Conservation (phyloP, 2,888 invertebrate species). For the Tuta absoluta region DNA sequence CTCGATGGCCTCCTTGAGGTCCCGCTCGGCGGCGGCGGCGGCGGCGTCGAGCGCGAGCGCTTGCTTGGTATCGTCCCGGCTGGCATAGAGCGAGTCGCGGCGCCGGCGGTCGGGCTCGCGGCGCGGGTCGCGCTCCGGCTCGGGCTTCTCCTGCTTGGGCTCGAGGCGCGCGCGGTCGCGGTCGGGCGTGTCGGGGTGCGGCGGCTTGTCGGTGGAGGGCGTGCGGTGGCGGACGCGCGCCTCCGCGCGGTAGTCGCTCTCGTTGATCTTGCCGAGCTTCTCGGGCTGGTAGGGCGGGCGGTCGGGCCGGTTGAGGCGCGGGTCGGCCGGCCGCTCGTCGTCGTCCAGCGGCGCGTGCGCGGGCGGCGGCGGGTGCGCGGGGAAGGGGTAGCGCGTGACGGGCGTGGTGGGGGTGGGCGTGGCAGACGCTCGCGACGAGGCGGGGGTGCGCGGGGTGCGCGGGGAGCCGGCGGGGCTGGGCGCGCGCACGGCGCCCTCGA, state of each 20-base stretch:
- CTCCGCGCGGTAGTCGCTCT: conserved; percentile 52
- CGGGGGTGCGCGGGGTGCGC: conserved; percentile 82
- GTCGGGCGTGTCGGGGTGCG: conserved; percentile 42
- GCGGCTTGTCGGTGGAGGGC: conserved; percentile 52
- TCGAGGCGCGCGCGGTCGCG: conserved; percentile 48
- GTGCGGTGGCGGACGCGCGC: conserved; percentile 80
- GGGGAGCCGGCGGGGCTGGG: conserved; percentile 79
- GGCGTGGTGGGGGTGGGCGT: conserved; percentile 85
- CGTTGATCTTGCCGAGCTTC: conserved; percentile 48
- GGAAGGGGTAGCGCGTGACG: conserved; percentile 59
- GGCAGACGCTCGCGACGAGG: conserved; percentile 86
- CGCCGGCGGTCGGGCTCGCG: conserved; percentile 57
- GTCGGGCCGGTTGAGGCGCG: conserved; percentile 50
- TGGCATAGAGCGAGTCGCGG: conserved; percentile 42
- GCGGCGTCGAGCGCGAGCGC: conserved; percentile 41
- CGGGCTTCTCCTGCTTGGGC: conserved; percentile 45
- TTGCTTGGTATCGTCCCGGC: conserved; percentile 42
- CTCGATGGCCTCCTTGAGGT: conserved; percentile 44
- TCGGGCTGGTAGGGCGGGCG: conserved; percentile 44
- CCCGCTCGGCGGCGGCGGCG: conserved; percentile 44
- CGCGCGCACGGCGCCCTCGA: conserved; percentile 94
- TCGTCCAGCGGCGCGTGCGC: conserved; percentile 22
- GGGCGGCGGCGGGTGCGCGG: conserved; percentile 29
- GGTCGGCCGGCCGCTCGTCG: conserved; percentile 47
- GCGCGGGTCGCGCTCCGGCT: conserved; percentile 47